These are phyloP conservation scores for Sitta europaea DNA, from an alignment of 2,113 vertebrate genomes.

Conservation along the genomic window DNA sequence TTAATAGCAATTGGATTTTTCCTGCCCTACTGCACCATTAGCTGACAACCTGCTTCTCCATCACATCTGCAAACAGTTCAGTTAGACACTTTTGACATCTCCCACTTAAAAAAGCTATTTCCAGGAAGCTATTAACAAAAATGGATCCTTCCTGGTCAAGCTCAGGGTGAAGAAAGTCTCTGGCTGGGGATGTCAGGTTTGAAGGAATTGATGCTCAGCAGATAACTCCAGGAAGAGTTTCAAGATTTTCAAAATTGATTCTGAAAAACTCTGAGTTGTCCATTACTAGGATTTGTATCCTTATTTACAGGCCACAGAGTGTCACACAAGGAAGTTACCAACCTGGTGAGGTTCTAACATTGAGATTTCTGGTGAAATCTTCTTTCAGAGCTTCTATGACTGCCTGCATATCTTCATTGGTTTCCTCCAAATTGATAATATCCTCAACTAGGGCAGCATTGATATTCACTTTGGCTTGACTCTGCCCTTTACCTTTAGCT, in stretches of 20 bases:
- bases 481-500: constrained; percentile 89
- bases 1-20: constrained; percentile 80
- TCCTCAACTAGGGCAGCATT: constrained; percentile 86
- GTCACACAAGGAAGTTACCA: background rate
- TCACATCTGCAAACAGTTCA: constrained; percentile 88
- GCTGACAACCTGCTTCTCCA: constrained; percentile 74
- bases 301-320: background rate
- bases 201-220: background rate
- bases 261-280: background rate
- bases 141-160: constrained; percentile 79
- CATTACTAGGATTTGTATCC: background rate
- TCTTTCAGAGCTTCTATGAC: constrained; percentile 83
- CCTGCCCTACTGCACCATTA: constrained; percentile 73
- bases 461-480: constrained; percentile 83
- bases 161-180: constrained; percentile 56
- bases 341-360: constrained; percentile 90
- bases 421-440: constrained; percentile 86
- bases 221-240: background rate
- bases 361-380: constrained; percentile 89
- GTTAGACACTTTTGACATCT: constrained; percentile 75
- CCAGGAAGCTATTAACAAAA: constrained; percentile 84
- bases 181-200: constrained; percentile 8
- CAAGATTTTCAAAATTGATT: background rate
- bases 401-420: constrained; percentile 81
- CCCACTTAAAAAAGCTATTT: constrained; percentile 74